These are phyloP conservation scores for Chymomyza procnemis DNA, from an alignment of 2,888 invertebrate genomes.

Conservation along the genomic window DNA sequence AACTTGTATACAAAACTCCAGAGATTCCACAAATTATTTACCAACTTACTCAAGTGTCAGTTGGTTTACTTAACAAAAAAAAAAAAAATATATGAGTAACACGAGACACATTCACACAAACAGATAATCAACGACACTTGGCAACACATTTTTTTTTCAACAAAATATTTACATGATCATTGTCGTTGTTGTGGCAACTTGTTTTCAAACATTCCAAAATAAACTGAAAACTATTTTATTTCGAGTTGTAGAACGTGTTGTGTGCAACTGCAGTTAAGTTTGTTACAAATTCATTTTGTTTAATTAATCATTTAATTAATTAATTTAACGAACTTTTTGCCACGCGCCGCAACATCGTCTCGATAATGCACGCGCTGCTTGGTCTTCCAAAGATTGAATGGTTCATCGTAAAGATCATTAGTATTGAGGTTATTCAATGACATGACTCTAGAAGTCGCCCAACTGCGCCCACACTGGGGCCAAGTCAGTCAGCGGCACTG, in stretches of 20 bases:
- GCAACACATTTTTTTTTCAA: background rate
- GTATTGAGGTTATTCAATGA: constrained; percentile 64
- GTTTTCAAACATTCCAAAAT: background rate
- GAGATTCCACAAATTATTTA: no score
- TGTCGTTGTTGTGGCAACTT: background rate
- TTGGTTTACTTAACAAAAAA: background rate
- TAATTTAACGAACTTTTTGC: constrained; percentile 48
- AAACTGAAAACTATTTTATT: background rate
- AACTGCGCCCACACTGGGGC: background rate
- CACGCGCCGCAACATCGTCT: constrained; percentile 46
- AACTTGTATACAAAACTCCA: no score
- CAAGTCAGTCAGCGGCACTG: background rate
- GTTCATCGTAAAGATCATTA: constrained; percentile 50
- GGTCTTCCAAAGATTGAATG: constrained; percentile 62
- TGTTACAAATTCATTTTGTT: background rate
- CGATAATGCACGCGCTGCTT: constrained; percentile 73
- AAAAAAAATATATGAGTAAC: no score
- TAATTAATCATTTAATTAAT: background rate
- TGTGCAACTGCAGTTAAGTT: constrained; percentile 1
- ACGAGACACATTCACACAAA: background rate
- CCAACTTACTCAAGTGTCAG: background rate
- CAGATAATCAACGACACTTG: background rate
- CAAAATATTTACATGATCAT: constrained; percentile 2
- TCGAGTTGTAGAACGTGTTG: background rate
- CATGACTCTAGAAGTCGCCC: constrained; percentile 45